Evolutionary conservation across 2,113 vertebrate species (phyloP).

Genomic region (Leucoraja erinaceus): DNA sequence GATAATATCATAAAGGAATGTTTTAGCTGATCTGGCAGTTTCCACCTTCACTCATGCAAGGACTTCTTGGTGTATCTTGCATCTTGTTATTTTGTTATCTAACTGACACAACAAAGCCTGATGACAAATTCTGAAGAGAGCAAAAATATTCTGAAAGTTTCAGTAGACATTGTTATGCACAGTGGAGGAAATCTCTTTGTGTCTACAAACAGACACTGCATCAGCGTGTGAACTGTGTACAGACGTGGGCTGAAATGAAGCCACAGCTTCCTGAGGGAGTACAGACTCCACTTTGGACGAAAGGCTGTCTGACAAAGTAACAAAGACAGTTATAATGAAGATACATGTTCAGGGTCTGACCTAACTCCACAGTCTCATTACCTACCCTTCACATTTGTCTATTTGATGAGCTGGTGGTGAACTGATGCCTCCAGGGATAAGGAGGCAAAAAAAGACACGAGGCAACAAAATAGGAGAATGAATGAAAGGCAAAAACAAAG

Average conservation of each 20-base stretch:
- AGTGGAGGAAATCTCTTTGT: background rate
- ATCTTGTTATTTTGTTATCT: background rate
- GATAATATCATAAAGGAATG: background rate
- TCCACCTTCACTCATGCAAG: background rate
- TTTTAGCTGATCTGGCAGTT: background rate
- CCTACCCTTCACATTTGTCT: too few relatives aligned
- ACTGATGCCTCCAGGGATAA: background rate
- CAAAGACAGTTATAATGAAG: too few relatives aligned
- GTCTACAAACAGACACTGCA: background rate
- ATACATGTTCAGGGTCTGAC: too few relatives aligned
- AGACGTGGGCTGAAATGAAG: background rate
- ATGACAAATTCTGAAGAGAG: background rate
- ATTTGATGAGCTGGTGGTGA: background rate
- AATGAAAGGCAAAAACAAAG: background rate
- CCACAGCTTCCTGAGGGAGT: background rate
- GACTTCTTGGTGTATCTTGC: background rate
- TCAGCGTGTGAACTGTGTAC: background rate
- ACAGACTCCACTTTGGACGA: background rate
- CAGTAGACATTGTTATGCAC: background rate
- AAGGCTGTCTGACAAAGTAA: background rate
- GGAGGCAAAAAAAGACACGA: background rate
- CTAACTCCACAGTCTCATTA: too few relatives aligned
- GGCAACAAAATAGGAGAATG: background rate
- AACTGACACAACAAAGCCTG: background rate
- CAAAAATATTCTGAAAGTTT: background rate